These are phyloP conservation scores for Oreotragus oreotragus DNA, from an alignment of 2,113 vertebrate genomes.

Conservation along the genomic window DNA sequence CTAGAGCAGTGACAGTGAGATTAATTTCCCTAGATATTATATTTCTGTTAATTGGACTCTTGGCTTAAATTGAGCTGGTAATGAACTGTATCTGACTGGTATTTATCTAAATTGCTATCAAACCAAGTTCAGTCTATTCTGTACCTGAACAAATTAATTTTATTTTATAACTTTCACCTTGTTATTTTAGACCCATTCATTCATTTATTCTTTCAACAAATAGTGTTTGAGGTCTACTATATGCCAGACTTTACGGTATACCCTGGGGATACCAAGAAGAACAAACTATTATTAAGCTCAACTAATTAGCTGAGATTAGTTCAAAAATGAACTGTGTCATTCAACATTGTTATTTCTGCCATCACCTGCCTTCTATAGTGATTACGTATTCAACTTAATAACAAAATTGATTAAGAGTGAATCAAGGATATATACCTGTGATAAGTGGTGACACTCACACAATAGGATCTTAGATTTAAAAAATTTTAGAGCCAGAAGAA, in stretches of 20 bases:
- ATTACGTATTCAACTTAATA: neutral
- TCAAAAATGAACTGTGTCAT: constrained; percentile 6
- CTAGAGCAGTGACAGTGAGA: neutral
- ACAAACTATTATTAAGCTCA: neutral
- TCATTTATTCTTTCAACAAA: constrained; percentile 8
- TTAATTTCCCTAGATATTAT: constrained; percentile 44
- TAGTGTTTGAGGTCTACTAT: neutral
- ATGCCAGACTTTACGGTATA: neutral
- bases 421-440: neutral
- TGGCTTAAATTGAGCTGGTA: constrained; percentile 37
- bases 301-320: neutral
- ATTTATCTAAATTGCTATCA: constrained; percentile 44
- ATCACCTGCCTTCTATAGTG: neutral
- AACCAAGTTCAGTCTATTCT: neutral
- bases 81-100: constrained; percentile 6
- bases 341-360: neutral
- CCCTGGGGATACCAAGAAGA: neutral
- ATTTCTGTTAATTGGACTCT: constrained; percentile 28
- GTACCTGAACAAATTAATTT: constrained; percentile 28
- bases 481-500: neutral
- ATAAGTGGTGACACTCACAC: neutral
- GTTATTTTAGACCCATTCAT: neutral
- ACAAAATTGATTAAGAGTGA: neutral
- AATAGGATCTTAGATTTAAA: neutral
- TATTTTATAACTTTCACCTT: constrained; percentile 35